Conservation (phyloP, 35 echinoderm and acorn worm genomes). For the Strongylocentrotus purpuratus region DNA sequence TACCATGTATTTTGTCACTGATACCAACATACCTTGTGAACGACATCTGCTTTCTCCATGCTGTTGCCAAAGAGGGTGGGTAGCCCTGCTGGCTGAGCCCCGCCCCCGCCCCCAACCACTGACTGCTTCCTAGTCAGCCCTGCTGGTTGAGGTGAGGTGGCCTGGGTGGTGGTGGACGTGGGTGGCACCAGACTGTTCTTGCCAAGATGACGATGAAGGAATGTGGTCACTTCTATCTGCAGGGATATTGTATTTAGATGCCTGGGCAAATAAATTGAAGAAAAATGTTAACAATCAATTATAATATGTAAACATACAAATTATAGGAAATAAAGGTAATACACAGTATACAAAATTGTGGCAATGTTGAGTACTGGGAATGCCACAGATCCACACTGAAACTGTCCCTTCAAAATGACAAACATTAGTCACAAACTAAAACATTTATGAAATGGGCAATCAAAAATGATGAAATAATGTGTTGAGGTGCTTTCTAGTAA, state of each 20-base stretch:
- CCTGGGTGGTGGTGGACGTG: not conserved
- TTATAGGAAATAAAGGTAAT: not conserved
- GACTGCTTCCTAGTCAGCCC: not conserved
- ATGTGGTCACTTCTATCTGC: conserved; percentile 96
- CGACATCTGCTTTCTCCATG: conserved; percentile 93
- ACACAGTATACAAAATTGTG: too few species aligned
- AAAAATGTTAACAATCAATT: not conserved
- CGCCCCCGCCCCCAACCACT: conserved; percentile 32
- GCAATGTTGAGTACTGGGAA: too few species aligned
- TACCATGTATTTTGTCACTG: too few species aligned
- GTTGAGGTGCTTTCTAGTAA: too few species aligned
- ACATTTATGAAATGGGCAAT: too few species aligned
- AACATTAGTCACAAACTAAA: too few species aligned
- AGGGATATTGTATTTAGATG: conserved; percentile 92
- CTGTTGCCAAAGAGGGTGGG: conserved; percentile 93
- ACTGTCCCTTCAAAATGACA: too few species aligned
- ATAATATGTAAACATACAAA: not conserved
- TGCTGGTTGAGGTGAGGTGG: not conserved
- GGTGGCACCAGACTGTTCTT: conserved; percentile 53
- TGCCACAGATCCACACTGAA: too few species aligned
- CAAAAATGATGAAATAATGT: too few species aligned
- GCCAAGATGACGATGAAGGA: conserved; percentile 61
- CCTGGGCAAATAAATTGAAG: conserved; percentile 48
- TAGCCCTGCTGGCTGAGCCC: conserved; percentile 15
- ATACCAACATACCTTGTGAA: conserved; percentile 64